A percentile compares a stretch with the other conserved stretches of the same genome.
phyloP scores from a whole-genome alignment of 2,797 vertebrate genomes.

The Tapera naevia region DNA sequence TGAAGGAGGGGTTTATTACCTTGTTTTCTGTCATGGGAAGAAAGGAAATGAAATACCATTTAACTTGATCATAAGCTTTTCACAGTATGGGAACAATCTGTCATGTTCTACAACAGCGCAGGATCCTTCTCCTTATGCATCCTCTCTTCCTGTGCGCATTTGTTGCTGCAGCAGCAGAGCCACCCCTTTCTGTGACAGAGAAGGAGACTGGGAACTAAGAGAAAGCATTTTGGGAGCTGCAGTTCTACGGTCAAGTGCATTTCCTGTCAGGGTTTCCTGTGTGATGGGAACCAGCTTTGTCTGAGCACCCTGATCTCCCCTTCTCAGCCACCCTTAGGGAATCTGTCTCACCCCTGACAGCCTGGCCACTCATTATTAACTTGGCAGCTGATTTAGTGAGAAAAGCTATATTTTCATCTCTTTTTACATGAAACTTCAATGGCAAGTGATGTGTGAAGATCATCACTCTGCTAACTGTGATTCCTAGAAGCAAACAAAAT shows the following conservation, averaged over 20 bases:
- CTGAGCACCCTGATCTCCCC: neutral
- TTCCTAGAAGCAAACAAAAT: neutral
- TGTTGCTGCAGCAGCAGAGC: neutral
- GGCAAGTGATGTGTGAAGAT: constrained; percentile 17
- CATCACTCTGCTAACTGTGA: constrained; percentile 10
- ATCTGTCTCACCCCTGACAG: neutral
- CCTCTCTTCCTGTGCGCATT: neutral
- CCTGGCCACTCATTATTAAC: neutral
- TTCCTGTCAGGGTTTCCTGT: neutral
- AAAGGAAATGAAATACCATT: neutral
- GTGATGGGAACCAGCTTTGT: neutral
- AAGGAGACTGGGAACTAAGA: neutral
- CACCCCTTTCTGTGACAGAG: too few species aligned
- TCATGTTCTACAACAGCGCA: neutral
- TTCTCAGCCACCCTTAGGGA: neutral
- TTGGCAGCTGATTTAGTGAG: neutral
- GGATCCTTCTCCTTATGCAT: neutral
- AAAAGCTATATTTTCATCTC: neutral
- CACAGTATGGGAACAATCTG: neutral
- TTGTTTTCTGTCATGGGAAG: neutral
- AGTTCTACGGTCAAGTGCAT: neutral
- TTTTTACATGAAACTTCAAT: neutral
- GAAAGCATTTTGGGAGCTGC: neutral
- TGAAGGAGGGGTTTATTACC: neutral
- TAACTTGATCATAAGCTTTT: neutral